Base-by-base conservation (phyloP, 2,888 invertebrate genomes). In the Catonia carolina region DNA sequence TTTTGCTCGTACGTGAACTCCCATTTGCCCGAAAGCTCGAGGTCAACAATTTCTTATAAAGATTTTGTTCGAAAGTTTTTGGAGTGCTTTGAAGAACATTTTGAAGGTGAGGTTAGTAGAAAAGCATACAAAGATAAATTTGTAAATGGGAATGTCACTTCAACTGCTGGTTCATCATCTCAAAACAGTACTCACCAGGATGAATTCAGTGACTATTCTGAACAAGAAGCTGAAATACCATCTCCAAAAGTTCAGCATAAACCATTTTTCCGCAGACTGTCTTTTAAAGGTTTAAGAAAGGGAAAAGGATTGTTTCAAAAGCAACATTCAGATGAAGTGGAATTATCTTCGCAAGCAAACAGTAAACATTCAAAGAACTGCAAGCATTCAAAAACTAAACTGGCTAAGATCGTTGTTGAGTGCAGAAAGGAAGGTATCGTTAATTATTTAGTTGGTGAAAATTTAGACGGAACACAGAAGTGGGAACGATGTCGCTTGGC, bases 401-500 rank as follows among this genome's bases (percentile, higher is more conserved):
- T 92, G 68, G 87, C 91, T 41, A 94, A 93, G 75, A 92, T 94
- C 68, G 86, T 91, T 51, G 94, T 94, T 39, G 93, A 94, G 71
- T 91, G 92, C 72, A 82, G 90, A 52, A 95, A 95, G 69, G 96
- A 97, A 70, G 95, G 96, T 8, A 82, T 89, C 65, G 94, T 96
- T 7, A 90, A 91, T 76, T 93, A 92, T 74, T 78, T 96, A 64
- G 89, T 90, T 57, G 93, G 93, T 1, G 95, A 96, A 70, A 92
- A 93, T 71, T 74, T 89, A 55, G 94, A 94, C 73, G 82, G 83
- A 7, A 89, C 89, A 14, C 89, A 88, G 59, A 92, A 91, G 72
- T 97, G 96, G 95, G 95, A 95, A 71, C 89, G 86, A 72, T 95
- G 95, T 71, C 82, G 93, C 65, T 74, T 97, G 65, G 90, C 90